Conservation (phyloP, 2,113 vertebrate species). For the Ammodramus savannarum region DNA sequence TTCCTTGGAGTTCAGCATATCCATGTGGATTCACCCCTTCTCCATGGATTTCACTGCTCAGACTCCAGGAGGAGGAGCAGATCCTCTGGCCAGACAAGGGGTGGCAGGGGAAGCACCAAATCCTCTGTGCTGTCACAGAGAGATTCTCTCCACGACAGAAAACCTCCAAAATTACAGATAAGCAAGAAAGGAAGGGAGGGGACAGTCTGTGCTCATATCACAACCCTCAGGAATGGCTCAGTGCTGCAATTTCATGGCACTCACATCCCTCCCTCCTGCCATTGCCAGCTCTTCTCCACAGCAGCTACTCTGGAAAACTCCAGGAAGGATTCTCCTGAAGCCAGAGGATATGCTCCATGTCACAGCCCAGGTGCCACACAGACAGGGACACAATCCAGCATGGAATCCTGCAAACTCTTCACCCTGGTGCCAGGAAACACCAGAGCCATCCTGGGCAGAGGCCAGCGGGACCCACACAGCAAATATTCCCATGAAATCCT, state of each 20-base stretch:
- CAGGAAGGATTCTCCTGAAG: background rate
- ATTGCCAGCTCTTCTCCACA: background rate
- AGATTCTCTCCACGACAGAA: accelerated
- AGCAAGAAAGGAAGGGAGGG: background rate
- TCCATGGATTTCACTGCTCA: background rate
- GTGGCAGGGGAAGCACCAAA: background rate
- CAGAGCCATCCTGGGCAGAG: background rate
- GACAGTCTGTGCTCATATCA: background rate
- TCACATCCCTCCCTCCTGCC: background rate
- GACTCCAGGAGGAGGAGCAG: background rate
- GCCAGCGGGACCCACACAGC: accelerated
- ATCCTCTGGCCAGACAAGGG: background rate
- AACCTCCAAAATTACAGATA: background rate
- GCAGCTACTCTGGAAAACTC: background rate
- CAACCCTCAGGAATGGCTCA: background rate
- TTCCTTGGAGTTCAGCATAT: background rate
- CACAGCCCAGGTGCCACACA: background rate
- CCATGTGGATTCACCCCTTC: background rate
- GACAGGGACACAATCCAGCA: too few species aligned
- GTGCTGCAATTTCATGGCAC: background rate
- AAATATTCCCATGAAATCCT: background rate
- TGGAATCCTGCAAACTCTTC: background rate
- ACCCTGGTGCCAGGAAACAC: accelerated
- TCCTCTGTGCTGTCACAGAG: accelerated
- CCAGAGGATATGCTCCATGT: background rate